Percentiles rank a stretch among this genome's conserved stretches.
These are phyloP conservation scores for Sinocyclocheilus rhinocerous DNA, from an alignment of 2,113 vertebrate species.

Conservation along the genomic window DNA sequence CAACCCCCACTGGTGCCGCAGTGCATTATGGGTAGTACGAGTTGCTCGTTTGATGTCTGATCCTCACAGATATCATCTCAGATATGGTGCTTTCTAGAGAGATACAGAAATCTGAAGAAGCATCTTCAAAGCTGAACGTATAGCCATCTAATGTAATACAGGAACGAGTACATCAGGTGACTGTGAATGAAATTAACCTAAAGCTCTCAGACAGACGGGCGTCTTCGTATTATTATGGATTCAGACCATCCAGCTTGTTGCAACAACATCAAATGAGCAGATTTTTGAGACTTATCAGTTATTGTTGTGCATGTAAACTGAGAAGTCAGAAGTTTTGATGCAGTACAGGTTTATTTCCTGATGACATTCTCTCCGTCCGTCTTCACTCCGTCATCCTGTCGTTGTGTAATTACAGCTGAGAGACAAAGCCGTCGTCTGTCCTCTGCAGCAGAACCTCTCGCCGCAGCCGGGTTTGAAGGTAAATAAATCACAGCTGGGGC, in stretches of 20 bases:
- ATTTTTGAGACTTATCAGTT: background rate
- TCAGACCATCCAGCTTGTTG: background rate
- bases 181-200: background rate
- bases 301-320: background rate
- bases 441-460: background rate
- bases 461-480: background rate
- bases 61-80: slow-evolving; percentile 2
- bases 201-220: slow-evolving; percentile 8
- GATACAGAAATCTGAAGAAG: background rate
- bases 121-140: background rate
- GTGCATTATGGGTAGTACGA: background rate
- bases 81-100: background rate
- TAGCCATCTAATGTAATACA: background rate
- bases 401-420: background rate
- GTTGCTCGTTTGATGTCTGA: background rate
- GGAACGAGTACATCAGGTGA: background rate
- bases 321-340: background rate
- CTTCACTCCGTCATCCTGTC: background rate
- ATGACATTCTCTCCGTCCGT: background rate
- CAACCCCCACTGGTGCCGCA: background rate
- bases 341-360: background rate
- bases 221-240: background rate
- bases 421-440: background rate
- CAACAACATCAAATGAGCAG: background rate
- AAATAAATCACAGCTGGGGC: background rate